These are phyloP conservation scores for Lasiurus cinereus DNA, from an alignment of 2,113 vertebrate genomes.

Conservation along the genomic window DNA sequence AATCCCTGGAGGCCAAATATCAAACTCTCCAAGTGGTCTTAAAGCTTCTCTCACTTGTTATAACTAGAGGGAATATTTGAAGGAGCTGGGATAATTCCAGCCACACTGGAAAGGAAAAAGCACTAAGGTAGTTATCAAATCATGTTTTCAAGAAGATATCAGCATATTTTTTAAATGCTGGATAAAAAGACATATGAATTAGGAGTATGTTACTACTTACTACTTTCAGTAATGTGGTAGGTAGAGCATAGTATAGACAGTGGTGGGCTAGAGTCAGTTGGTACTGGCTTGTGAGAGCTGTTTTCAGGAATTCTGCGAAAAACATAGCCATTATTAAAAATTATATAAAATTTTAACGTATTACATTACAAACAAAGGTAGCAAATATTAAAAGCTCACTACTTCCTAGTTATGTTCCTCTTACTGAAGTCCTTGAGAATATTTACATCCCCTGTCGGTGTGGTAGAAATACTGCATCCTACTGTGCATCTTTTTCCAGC, in stretches of 20 bases:
- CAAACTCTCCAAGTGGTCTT: not conserved
- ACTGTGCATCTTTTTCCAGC: not conserved
- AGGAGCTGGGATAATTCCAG: not conserved
- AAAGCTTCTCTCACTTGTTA: not conserved
- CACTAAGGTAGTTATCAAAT: not conserved
- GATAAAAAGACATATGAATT: conserved; percentile 1
- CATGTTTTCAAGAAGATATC: not conserved
- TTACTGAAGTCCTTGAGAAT: not conserved
- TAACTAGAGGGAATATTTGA: not conserved
- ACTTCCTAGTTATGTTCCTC: not conserved
- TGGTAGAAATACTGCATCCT: not conserved
- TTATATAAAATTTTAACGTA: not conserved
- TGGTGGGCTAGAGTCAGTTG: not conserved
- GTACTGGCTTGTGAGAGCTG: not conserved
- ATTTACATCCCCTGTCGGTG: not conserved
- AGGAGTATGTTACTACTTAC: not conserved
- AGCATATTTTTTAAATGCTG: not conserved
- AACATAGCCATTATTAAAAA: conserved; percentile 45
- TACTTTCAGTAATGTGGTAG: not conserved
- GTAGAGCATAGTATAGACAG: not conserved
- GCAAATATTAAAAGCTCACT: not conserved
- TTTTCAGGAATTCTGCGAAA: conserved; percentile 47
- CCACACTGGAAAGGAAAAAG: not conserved
- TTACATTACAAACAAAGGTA: not conserved
- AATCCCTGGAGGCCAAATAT: not conserved